Evolutionary conservation across 2,888 invertebrate species (phyloP).

Genomic region (Sminthurinus aureus): DNA sequence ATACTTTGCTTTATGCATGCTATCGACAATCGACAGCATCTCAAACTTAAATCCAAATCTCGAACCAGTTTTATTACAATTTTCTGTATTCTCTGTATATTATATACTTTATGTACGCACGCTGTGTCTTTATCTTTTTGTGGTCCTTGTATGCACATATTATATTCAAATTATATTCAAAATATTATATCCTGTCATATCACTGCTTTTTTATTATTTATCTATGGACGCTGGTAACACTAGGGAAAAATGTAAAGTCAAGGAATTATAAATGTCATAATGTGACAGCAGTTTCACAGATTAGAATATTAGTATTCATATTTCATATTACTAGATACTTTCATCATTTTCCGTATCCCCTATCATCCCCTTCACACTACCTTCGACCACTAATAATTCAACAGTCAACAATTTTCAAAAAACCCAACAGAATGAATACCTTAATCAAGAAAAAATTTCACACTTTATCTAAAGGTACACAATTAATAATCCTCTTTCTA

Average conservation of each 20-base stretch:
- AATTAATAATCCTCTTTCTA: no score
- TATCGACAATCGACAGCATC: neutral
- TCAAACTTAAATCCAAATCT: conserved; percentile 11
- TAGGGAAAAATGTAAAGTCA: neutral
- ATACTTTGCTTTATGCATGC: neutral
- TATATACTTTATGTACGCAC: neutral
- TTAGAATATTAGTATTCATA: neutral
- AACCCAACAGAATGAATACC: neutral
- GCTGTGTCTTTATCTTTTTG: neutral
- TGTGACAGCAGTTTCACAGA: neutral
- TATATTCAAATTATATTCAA: neutral
- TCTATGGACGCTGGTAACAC: conserved; percentile 11
- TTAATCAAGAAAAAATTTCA: neutral
- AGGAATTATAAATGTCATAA: neutral
- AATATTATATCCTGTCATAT: no score
- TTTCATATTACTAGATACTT: neutral
- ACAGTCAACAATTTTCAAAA: neutral
- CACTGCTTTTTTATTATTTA: neutral
- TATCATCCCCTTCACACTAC: neutral
- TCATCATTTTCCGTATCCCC: neutral
- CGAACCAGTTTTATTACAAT: conserved; percentile 34
- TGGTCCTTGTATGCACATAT: neutral
- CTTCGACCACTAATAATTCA: neutral
- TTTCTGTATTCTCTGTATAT: neutral
- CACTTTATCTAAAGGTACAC: neutral